Base-by-base conservation (phyloP, 2,888 invertebrate species). In the Phalangium opilio region DNA sequence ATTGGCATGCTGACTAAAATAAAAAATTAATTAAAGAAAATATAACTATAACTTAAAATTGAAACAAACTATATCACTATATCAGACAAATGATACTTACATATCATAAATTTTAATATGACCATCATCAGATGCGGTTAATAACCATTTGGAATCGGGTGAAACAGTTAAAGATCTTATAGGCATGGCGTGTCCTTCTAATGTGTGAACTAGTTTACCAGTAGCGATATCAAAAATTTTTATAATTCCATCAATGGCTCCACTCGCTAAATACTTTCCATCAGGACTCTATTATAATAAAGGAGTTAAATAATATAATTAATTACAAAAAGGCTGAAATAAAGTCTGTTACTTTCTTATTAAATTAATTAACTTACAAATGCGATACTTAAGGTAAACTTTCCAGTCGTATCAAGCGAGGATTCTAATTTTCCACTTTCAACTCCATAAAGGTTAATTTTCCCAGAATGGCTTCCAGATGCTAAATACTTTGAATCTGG, bases 51-150 rank as follows among this genome's bases (percentile, higher is more conserved):
- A n/a, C n/a, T n/a, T n/a, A n/a, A n/a, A n/a, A n/a, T n/a, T n/a
- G n/a, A n/a, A n/a, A n/a, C n/a, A n/a, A n/a, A n/a, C n/a, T n/a
- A n/a, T n/a, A n/a, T n/a, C n/a, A n/a, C n/a, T n/a, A n/a, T n/a
- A n/a, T n/a, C n/a, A n/a, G n/a, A n/a, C n/a, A n/a, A n/a, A n/a
- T n/a, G n/a, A n/a, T n/a, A n/a, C 83, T 76, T 74, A 91, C 87
- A 93, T 85, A 69, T 93, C 90, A 68, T 95, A 95, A 11, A 96
- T 73, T 67, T 96, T 96, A 78, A 96, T 90, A 63, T 95, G 91
- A 4, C 89, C 86, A 70, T 96, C 96, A 69, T 96, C 96, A 8
- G 95, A 93, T 0, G 84, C 95, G 12, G 95, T 95, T 32, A 95
- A 71, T 3, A 96, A 70, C 51, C 91, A 71, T 61, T 90, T 84